phyloP scores from a whole-genome alignment of 53 echinoderm and acorn worm genomes.

The Zoroaster sp. region DNA sequence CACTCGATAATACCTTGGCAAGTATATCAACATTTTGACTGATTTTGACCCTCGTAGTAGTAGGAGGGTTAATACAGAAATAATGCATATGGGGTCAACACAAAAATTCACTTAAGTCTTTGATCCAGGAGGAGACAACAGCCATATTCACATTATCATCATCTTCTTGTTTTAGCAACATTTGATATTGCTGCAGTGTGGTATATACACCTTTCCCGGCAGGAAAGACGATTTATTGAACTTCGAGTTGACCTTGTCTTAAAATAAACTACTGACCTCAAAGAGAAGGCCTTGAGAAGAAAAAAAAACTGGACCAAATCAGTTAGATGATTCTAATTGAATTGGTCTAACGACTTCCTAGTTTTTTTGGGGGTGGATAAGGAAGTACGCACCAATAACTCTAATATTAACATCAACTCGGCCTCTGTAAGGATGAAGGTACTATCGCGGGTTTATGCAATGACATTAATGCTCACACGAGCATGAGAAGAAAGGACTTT shows the following conservation, averaged over 20 bases:
- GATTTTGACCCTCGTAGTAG: too few relatives aligned
- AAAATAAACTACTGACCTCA: neutral
- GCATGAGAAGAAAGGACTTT: neutral
- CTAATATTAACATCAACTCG: neutral
- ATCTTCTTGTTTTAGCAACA: too few relatives aligned
- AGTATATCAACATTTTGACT: too few relatives aligned
- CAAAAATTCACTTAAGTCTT: too few relatives aligned
- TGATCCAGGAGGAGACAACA: too few relatives aligned
- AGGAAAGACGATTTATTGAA: too few relatives aligned
- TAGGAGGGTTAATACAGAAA: too few relatives aligned
- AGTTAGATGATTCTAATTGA: neutral
- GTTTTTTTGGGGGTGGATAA: neutral
- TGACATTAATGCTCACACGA: neutral
- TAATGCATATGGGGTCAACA: too few relatives aligned
- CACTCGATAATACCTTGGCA: too few relatives aligned
- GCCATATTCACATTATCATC: too few relatives aligned
- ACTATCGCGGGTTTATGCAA: neutral
- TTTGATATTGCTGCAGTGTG: neutral
- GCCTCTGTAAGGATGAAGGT: neutral
- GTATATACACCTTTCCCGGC: too few relatives aligned
- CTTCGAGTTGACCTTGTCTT: too few relatives aligned
- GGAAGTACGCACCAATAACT: constrained; percentile 1
- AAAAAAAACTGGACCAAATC: neutral
- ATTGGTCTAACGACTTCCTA: constrained; percentile 6
- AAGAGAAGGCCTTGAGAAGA: neutral